Evolutionary conservation across 2,797 vertebrate species (phyloP).

Genomic region (Leuciscus waleckii): DNA sequence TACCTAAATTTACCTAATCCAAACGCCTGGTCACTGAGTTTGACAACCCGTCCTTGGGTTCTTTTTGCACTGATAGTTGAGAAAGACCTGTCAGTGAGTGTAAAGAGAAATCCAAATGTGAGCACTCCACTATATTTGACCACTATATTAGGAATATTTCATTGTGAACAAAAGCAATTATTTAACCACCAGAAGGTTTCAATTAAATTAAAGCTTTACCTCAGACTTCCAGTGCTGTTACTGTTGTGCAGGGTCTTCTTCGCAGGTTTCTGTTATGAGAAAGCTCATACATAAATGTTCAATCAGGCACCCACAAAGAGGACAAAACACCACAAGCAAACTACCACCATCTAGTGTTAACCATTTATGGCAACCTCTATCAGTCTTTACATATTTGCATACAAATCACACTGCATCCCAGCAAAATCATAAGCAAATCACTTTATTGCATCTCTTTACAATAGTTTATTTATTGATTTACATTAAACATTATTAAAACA

Average conservation of each 20-base stretch:
- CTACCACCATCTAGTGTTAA: neutral
- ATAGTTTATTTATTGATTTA: slow-evolving; percentile 8
- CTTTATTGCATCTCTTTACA: slow-evolving; percentile 8
- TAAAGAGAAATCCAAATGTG: neutral
- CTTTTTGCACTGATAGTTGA: slow-evolving; percentile 54
- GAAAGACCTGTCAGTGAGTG: slow-evolving; percentile 11
- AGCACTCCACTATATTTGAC: neutral
- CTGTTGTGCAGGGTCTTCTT: slow-evolving; percentile 61
- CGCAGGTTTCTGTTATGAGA: slow-evolving; percentile 26
- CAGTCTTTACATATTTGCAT: neutral
- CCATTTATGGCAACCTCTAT: neutral
- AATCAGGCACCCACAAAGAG: neutral
- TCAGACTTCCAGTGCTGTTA: slow-evolving; percentile 70
- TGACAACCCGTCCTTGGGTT: slow-evolving; percentile 58
- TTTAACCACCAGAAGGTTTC: neutral
- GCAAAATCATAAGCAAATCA: neutral
- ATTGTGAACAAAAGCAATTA: slow-evolving; percentile 29
- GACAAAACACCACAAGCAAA: neutral
- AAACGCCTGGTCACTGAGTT: slow-evolving; percentile 34
- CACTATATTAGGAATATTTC: neutral
- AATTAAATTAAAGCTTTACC: slow-evolving; percentile 45
- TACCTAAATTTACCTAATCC: slow-evolving; percentile 66
- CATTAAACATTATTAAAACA: neutral
- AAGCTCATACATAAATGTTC: neutral
- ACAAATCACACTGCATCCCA: no score